phyloP scores from a whole-genome alignment of 2,113 vertebrate species.

The Corythoichthys haematopterus region DNA sequence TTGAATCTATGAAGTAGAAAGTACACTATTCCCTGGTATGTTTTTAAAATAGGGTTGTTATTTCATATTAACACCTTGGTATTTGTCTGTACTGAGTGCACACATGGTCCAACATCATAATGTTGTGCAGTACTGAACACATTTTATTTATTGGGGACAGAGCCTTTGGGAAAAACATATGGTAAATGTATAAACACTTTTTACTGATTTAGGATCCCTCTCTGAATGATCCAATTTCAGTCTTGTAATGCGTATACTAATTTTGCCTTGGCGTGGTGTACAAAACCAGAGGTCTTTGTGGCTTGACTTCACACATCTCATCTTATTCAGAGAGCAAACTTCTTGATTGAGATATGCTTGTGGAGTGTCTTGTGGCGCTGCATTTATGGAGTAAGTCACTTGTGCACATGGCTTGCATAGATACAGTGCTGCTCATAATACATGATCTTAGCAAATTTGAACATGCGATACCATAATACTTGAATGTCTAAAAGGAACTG shows the following conservation, averaged over 20 bases:
- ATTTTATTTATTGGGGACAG: conserved; percentile 4
- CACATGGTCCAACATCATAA: conserved; percentile 19
- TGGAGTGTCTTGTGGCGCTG: background rate
- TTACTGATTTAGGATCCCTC: background rate
- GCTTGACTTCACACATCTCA: background rate
- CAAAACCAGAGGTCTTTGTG: background rate
- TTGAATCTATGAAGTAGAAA: conserved; percentile 36
- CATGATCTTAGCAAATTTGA: background rate
- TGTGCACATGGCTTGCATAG: background rate
- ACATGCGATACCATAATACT: conserved; percentile 14
- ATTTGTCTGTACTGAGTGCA: conserved; percentile 23
- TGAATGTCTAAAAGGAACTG: conserved; percentile 18
- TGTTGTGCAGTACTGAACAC: conserved; percentile 8
- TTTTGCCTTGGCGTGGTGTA: background rate
- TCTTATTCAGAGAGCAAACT: background rate
- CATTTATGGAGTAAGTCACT: background rate
- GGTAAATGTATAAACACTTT: background rate
- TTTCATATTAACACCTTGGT: conserved; percentile 24
- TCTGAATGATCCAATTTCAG: background rate
- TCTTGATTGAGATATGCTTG: background rate
- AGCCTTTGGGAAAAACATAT: conserved; percentile 7
- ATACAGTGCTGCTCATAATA: background rate
- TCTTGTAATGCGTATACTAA: background rate
- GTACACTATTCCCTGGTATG: conserved; percentile 13
- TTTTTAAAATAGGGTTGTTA: conserved; percentile 25